Evolutionary conservation across 2,113 vertebrate species (phyloP).

Genomic region (Candoia aspera): DNA sequence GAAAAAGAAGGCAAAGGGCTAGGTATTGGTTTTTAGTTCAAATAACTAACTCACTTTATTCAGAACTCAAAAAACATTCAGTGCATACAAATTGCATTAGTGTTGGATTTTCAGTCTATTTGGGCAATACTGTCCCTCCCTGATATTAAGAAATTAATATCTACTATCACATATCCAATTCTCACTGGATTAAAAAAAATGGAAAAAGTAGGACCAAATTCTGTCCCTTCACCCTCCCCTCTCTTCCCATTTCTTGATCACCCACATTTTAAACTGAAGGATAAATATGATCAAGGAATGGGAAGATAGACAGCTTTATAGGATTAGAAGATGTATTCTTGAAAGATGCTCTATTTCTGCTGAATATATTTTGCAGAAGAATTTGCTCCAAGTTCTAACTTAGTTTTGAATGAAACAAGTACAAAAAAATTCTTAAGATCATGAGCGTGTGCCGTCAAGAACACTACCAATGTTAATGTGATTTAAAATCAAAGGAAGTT

Average conservation of each 20-base stretch:
- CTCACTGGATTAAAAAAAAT: not conserved
- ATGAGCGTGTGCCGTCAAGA: not conserved
- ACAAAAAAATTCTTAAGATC: not conserved
- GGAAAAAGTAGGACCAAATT: not conserved
- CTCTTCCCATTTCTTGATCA: not conserved
- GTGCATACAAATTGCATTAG: not conserved
- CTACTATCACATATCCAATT: not conserved
- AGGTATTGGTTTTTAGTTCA: not conserved
- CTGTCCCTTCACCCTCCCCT: not conserved
- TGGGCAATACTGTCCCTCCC: not conserved
- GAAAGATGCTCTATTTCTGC: not conserved
- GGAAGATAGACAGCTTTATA: not conserved
- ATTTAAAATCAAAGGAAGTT: not conserved
- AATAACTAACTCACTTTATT: not conserved
- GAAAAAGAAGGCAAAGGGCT: not conserved
- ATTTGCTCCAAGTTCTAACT: not conserved
- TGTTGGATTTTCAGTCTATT: not conserved
- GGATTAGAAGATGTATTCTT: not conserved
- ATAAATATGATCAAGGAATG: slow-evolving; percentile 1
- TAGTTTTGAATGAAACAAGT: not conserved
- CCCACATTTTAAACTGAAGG: not conserved
- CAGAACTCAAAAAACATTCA: not conserved
- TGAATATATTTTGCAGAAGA: not conserved
- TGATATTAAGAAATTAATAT: not conserved
- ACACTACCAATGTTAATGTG: not conserved